Evolutionary conservation across 1,140 invertebrate species (phyloP).

Genomic region (Zaprionus capensis): DNA sequence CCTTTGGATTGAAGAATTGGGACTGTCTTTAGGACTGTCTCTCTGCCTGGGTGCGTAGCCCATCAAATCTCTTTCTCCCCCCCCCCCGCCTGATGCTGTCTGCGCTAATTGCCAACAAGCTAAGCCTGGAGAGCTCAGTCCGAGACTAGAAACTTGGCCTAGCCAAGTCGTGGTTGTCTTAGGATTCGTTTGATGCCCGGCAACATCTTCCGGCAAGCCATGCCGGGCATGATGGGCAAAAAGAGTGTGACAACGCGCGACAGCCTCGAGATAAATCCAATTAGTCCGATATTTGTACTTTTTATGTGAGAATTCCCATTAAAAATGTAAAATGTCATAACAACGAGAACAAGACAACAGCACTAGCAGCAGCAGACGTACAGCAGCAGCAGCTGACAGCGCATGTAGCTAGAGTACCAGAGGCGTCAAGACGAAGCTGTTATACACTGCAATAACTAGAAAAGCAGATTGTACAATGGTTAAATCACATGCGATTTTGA

Average conservation of each 20-base stretch:
- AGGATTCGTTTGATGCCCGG: conserved; percentile 43
- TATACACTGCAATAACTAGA: conserved; percentile 28
- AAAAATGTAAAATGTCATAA: conserved; percentile 83
- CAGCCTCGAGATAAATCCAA: conserved; percentile 84
- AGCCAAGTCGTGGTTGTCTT: conserved; percentile 19
- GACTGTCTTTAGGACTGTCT: conserved; percentile 28
- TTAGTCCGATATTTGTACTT: conserved; percentile 84
- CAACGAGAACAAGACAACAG: conserved; percentile 81
- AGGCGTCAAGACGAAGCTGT: conserved; percentile 21
- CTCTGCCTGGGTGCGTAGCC: conserved; percentile 52
- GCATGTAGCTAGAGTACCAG: background rate
- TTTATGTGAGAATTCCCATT: conserved; percentile 84
- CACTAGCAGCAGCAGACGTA: conserved; percentile 52
- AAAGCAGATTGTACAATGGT: background rate
- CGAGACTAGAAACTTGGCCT: conserved; percentile 44
- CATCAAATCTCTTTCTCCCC: background rate
- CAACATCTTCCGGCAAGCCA: conserved; percentile 71
- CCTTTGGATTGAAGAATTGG: conserved; percentile 69
- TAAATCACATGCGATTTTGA: background rate
- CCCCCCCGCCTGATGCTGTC: background rate
- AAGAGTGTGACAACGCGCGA: conserved; percentile 82
- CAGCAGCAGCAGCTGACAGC: conserved; percentile 50
- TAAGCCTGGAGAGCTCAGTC: conserved; percentile 19
- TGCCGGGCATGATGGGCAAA: conserved; percentile 51
- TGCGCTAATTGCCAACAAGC: conserved; percentile 74